Conservation (phyloP, 2,888 invertebrate genomes). For the Phymatocera aterrima region DNA sequence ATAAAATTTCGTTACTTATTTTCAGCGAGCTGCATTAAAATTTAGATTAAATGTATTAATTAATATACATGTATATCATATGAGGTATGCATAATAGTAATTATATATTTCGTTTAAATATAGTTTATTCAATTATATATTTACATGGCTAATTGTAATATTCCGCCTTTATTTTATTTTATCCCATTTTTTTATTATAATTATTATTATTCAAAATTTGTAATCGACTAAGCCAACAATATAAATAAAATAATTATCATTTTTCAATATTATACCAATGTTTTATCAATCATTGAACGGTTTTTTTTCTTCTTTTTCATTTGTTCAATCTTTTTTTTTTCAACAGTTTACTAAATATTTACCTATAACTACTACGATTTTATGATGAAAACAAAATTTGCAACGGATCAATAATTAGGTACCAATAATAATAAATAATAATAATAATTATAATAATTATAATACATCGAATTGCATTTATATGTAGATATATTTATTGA, state of each 20-base stretch:
- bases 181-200: no score
- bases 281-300: constrained; percentile 20
- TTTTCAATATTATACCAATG: constrained; percentile 17
- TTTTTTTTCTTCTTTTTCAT: not conserved
- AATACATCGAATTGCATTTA: constrained; percentile 60
- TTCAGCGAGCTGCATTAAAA: constrained; percentile 47
- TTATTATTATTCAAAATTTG: no score
- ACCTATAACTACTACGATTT: constrained; percentile 7
- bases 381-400: constrained; percentile 33
- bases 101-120: constrained; percentile 33
- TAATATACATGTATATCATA: no score
- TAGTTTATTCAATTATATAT: not conserved
- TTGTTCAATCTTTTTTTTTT: constrained; percentile 49
- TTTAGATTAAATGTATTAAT: constrained; percentile 21
- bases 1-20: constrained; percentile 48
- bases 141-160: constrained; percentile 21
- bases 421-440: no score
- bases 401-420: constrained; percentile 42
- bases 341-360: constrained; percentile 30
- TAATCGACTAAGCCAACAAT: constrained; percentile 14
- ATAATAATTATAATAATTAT: no score
- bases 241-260: constrained; percentile 32
- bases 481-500: constrained; percentile 68
- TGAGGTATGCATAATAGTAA: no score
- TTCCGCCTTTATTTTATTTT: constrained; percentile 3